A percentile compares a stretch with the other conserved stretches of the same genome.
phyloP scores from a whole-genome alignment of 2,113 vertebrate species.

The Pluvianellus socialis region DNA sequence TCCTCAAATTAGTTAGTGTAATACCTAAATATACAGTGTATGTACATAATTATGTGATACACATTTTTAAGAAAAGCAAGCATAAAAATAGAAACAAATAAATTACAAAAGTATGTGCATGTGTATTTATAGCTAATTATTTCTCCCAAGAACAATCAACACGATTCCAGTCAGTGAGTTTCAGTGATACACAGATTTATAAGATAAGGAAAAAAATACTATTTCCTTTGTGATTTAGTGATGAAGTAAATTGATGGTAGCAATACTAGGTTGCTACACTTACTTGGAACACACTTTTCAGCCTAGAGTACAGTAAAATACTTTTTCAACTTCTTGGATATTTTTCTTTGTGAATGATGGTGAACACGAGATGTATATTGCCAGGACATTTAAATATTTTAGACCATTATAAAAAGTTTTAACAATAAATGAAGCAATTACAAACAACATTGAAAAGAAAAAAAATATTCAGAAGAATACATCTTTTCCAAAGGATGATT shows the following conservation, averaged over 20 bases:
- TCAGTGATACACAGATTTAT: not conserved
- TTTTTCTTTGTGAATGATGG: not conserved
- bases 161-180: not conserved
- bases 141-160: not conserved
- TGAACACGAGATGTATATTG: not conserved
- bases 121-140: not conserved
- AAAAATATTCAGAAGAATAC: not conserved
- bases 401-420: not conserved
- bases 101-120: not conserved
- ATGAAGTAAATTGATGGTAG: not conserved
- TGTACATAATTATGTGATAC: not conserved
- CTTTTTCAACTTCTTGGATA: not conserved
- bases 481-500: not conserved
- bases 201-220: not conserved
- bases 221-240: not conserved
- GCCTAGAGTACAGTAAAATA: not conserved
- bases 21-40: not conserved
- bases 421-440: not conserved
- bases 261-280: not conserved
- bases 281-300: not conserved
- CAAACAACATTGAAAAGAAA: not conserved
- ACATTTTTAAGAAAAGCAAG: not conserved
- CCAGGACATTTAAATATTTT: not conserved
- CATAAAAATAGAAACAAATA: not conserved
- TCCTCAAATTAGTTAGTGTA: not conserved